A percentile compares a stretch with the other conserved stretches of the same genome.
phyloP scores from a whole-genome alignment of 2,888 invertebrate species.

The Penaeus monodon region DNA sequence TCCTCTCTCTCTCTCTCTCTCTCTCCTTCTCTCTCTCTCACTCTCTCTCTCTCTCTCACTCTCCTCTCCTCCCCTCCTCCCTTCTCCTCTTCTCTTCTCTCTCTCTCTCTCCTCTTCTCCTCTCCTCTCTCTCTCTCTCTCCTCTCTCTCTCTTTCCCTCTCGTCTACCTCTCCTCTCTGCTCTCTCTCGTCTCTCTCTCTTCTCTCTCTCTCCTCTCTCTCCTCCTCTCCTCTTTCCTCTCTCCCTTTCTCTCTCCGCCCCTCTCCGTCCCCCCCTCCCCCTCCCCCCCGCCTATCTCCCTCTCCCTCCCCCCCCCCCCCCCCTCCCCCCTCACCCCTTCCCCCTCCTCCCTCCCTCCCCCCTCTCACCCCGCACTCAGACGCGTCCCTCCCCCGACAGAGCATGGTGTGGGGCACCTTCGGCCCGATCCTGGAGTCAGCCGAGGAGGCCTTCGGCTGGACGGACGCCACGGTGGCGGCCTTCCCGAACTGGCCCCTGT shows the following conservation, averaged over 20 bases:
- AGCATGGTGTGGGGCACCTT: constrained; percentile 61
- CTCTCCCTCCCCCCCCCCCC: too few species aligned
- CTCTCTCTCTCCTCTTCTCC: neutral
- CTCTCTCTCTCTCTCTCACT: neutral
- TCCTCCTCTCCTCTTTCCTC: neutral
- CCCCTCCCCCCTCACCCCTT: neutral
- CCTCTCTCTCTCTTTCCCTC: constrained; percentile 13
- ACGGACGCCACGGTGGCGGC: constrained; percentile 49
- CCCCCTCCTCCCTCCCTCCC: too few species aligned
- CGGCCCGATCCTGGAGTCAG: constrained; percentile 58
- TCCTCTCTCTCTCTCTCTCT: neutral
- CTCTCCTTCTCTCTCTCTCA: neutral
- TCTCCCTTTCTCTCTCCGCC: neutral
- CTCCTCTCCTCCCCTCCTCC: neutral
- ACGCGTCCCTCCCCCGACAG: constrained; percentile 21
- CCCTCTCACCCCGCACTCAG: neutral
- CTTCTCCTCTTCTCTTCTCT: neutral
- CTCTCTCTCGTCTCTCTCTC: too few species aligned
- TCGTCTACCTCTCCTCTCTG: neutral
- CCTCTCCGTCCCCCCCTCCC: constrained; percentile 2
- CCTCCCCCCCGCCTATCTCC: neutral
- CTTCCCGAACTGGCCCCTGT: constrained; percentile 49
- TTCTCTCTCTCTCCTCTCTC: neutral
- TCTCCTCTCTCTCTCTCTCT: neutral
- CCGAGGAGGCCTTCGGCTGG: constrained; percentile 58